Base-by-base conservation (phyloP, 37 sponge, comb jelly and placozoan species). In the Mnemiopsis leidyi region DNA sequence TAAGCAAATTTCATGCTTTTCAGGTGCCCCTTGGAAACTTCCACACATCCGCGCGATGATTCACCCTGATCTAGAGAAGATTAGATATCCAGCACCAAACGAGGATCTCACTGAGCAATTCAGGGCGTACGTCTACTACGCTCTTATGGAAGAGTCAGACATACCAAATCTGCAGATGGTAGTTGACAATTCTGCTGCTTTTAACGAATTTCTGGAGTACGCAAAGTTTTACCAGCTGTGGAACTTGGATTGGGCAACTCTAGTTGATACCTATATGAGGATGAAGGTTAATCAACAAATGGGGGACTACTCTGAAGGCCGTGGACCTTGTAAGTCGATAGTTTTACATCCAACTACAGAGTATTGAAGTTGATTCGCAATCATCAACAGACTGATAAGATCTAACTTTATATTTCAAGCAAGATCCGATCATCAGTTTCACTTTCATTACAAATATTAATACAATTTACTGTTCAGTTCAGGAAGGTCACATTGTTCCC, bases 271-370 rank as follows among this genome's bases (percentile, higher is more conserved):
- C 48, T 85, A 39, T 29, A 32, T 21, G 24, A 40, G 18, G 36
- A 39, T 85, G 48, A 40, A 38, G n/a, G 26, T 39, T 28, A 1
- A 5, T 82, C 35, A 18, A 25, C 24, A 71, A 25, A 71, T 71
- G 25, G 73, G 73, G 73, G 29, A 32, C 36, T 77, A 77, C 79
- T 3, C 36, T 20, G 48, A 85, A 1, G 90, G 90, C 24, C 40
- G 36, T 39, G 29, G 29, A 40, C 90, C 90, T 18, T 85, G 90
- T 85, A 26, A 85, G 90, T 85, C 2, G n/a, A n/a, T n/a, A n/a
- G n/a, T n/a, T n/a, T n/a, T n/a, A n/a, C n/a, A n/a, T n/a, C n/a
- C n/a, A n/a, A n/a, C n/a, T n/a, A n/a, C n/a, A n/a, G n/a, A n/a
- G n/a, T n/a, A n/a, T n/a, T n/a, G n/a, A n/a, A n/a, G n/a, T n/a